phyloP scores from a whole-genome alignment of 2,113 vertebrate species.

The Gambusia affinis region DNA sequence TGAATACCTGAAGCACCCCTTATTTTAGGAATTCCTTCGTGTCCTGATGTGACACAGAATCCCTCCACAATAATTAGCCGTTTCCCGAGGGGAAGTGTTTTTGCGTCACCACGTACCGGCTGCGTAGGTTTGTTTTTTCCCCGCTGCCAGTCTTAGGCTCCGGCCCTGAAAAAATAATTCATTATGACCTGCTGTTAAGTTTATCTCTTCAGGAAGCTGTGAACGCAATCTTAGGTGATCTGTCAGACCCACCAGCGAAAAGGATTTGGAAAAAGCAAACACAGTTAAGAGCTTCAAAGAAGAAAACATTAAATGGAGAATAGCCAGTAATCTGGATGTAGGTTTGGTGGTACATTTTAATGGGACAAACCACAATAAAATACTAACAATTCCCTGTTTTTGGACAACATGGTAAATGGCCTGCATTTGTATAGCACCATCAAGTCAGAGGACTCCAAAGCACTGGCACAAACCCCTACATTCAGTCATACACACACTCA shows the following conservation, averaged over 20 bases:
- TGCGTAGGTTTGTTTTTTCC: slow-evolving; percentile 52
- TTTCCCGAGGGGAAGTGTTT: slow-evolving; percentile 73
- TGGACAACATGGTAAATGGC: too few species aligned
- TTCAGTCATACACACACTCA: too few species aligned
- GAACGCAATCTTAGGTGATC: neutral
- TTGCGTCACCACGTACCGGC: slow-evolving; percentile 73
- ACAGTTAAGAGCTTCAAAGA: neutral
- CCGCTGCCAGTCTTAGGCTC: slow-evolving; percentile 2
- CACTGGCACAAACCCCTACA: too few species aligned
- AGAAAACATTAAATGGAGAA: too few species aligned
- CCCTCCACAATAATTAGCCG: slow-evolving; percentile 68
- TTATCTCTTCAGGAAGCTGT: slow-evolving; percentile 23
- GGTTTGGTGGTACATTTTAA: too few species aligned
- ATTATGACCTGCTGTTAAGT: slow-evolving; percentile 25
- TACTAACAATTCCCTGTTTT: too few species aligned
- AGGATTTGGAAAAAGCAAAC: neutral
- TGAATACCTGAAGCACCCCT: slow-evolving; percentile 47
- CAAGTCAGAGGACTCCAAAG: too few species aligned
- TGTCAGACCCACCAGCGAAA: neutral
- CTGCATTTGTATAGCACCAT: too few species aligned
- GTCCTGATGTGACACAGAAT: slow-evolving; percentile 51
- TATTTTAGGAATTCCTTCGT: slow-evolving; percentile 41
- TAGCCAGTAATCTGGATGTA: too few species aligned
- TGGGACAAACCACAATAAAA: too few species aligned
- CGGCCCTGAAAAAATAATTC: slow-evolving; percentile 11